A percentile compares a stretch with the other conserved stretches of the same genome.
Evolutionary conservation across 2,888 invertebrate genomes (phyloP).

Genomic region (Charanyca ferruginea): DNA sequence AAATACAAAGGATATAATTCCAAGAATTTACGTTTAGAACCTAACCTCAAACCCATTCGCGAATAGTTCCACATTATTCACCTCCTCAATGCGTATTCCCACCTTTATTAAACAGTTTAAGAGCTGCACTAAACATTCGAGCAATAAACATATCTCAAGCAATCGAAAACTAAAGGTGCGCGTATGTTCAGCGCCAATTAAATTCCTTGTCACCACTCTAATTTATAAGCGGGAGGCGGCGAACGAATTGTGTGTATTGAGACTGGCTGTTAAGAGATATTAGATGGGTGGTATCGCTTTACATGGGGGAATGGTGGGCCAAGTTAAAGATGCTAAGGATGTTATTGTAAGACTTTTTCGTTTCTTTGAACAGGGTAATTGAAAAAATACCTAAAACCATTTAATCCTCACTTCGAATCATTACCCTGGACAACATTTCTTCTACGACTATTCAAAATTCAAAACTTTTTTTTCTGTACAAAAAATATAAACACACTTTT

Average conservation of each 20-base stretch:
- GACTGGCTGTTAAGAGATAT: constrained; percentile 69
- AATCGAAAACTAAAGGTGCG: constrained; percentile 73
- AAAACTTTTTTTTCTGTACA: too few relatives aligned
- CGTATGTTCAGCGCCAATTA: constrained; percentile 60
- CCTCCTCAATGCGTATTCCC: constrained; percentile 19
- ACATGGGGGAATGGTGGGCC: constrained; percentile 24
- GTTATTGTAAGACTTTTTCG: too few relatives aligned
- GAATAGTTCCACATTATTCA: constrained; percentile 9
- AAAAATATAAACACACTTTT: too few relatives aligned
- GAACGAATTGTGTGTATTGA: constrained; percentile 70
- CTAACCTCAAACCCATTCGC: constrained; percentile 8
- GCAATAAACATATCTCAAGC: constrained; percentile 67
- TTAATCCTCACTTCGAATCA: too few relatives aligned
- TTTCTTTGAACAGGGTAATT: too few relatives aligned
- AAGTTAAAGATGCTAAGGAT: constrained; percentile 30
- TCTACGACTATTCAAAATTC: too few relatives aligned
- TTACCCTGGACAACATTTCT: too few relatives aligned
- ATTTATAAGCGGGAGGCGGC: constrained; percentile 68
- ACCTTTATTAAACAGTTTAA: constrained; percentile 58
- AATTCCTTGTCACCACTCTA: constrained; percentile 67
- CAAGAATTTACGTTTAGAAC: constrained; percentile 8
- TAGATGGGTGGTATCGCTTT: constrained; percentile 64
- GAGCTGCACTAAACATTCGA: constrained; percentile 55
- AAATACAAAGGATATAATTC: constrained; percentile 3
- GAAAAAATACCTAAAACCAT: too few relatives aligned